These are phyloP conservation scores for Poecilobothrus nobilitatus DNA, from an alignment of 2,888 invertebrate species.

Conservation along the genomic window DNA sequence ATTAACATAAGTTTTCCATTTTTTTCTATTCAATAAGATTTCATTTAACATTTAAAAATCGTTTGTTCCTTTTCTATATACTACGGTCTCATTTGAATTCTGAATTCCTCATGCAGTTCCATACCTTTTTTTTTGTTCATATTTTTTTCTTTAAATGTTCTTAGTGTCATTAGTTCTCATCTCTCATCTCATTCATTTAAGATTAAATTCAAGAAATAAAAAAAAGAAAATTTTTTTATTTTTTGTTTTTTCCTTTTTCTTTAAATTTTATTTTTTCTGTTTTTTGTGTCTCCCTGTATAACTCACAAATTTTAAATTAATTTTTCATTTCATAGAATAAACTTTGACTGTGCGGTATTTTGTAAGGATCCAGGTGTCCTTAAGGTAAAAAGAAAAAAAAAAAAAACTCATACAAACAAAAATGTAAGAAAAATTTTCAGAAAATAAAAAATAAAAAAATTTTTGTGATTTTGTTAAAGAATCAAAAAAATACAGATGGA, in stretches of 20 bases:
- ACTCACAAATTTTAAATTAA: slow-evolving; percentile 9
- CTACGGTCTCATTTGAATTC: no score
- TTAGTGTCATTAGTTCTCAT: no score
- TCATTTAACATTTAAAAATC: not conserved
- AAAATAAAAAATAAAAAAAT: not conserved
- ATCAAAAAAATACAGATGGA: not conserved
- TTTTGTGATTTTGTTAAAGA: not conserved
- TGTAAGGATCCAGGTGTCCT: not conserved
- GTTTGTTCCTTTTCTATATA: not conserved
- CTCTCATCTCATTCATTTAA: no score
- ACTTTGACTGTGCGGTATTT: slow-evolving; percentile 9
- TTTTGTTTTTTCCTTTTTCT: not conserved
- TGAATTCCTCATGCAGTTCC: not conserved
- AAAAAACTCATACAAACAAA: not conserved
- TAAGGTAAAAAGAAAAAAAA: not conserved
- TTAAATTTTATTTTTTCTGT: not conserved
- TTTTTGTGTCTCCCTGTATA: not conserved
- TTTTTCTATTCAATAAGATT: no score
- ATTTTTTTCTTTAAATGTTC: no score
- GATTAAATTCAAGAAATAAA: no score
- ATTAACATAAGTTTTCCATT: no score
- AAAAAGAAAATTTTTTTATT: not conserved
- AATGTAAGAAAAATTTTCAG: not conserved
- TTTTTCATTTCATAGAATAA: slow-evolving; percentile 2
- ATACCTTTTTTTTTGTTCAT: no score